Evolutionary conservation across 1,140 invertebrate genomes (phyloP).

Genomic region (Saccostrea glomerata): DNA sequence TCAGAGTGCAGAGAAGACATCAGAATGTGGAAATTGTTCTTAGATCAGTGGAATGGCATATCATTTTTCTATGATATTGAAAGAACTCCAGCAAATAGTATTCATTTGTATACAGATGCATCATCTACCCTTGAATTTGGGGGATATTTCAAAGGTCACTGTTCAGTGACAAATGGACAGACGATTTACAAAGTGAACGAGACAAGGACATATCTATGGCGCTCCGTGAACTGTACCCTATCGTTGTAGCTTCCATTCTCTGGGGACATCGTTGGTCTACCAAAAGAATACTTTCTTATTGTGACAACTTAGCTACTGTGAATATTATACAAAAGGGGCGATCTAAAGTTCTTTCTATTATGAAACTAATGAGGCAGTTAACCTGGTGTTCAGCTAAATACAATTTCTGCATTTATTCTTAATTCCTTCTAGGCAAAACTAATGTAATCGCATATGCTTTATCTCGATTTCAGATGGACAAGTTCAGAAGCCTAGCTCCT

Average conservation of each 20-base stretch:
- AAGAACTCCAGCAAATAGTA: background rate
- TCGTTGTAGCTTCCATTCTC: conserved; percentile 45
- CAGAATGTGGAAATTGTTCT: conserved; percentile 46
- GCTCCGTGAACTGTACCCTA: conserved; percentile 45
- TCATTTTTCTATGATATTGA: conserved; percentile 33
- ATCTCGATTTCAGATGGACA: conserved; percentile 51
- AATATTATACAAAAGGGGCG: conserved; percentile 51
- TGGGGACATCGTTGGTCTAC: conserved; percentile 49
- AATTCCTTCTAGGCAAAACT: background rate
- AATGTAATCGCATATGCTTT: conserved; percentile 42
- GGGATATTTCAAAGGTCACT: conserved; percentile 39
- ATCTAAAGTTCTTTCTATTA: conserved; percentile 40
- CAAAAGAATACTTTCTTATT: conserved; percentile 45
- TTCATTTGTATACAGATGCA: conserved; percentile 48
- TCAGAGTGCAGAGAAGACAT: conserved; percentile 36
- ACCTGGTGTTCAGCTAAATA: conserved; percentile 22
- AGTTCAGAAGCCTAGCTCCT: conserved; percentile 26
- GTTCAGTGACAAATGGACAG: conserved; percentile 38
- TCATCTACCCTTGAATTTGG: conserved; percentile 40
- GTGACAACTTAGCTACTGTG: conserved; percentile 55
- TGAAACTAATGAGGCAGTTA: conserved; percentile 28
- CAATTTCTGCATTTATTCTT: conserved; percentile 17
- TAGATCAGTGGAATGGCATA: conserved; percentile 48
- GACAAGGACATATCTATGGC: too few species aligned
- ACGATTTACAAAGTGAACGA: background rate